Conservation (phyloP, 92 coral and sea anemone genomes). For the Siderastrea radians region DNA sequence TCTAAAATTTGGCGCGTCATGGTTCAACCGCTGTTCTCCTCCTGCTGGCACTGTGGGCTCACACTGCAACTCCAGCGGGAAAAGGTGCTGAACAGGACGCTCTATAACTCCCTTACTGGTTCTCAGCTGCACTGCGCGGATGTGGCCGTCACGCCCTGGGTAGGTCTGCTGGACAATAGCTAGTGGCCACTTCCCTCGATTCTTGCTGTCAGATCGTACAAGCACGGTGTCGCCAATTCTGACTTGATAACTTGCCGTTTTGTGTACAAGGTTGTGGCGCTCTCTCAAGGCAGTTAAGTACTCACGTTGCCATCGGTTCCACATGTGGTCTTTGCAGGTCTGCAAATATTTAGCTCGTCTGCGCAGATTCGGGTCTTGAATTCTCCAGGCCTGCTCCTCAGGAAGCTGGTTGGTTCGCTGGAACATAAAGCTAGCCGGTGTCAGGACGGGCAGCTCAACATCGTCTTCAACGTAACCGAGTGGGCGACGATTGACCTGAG, state of each 20-base stretch:
- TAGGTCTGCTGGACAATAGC: slow-evolving; percentile 37
- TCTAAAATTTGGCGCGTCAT: slow-evolving; percentile 35
- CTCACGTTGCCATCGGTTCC: slow-evolving; percentile 56
- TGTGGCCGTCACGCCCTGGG: slow-evolving; percentile 53
- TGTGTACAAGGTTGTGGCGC: slow-evolving; percentile 54
- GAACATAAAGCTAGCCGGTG: slow-evolving; percentile 55
- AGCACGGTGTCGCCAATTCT: slow-evolving; percentile 54
- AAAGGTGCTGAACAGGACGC: slow-evolving; percentile 53
- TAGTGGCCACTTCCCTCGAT: slow-evolving; percentile 63
- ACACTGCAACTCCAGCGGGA: slow-evolving; percentile 52
- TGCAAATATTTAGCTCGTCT: slow-evolving; percentile 47
- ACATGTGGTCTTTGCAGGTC: slow-evolving; percentile 59
- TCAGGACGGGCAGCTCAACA: slow-evolving; percentile 51
- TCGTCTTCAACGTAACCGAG: slow-evolving; percentile 69
- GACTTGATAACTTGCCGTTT: slow-evolving; percentile 30
- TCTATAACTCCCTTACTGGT: slow-evolving; percentile 49
- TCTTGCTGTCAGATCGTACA: slow-evolving; percentile 39
- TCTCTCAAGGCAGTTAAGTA: slow-evolving; percentile 52
- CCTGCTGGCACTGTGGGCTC: slow-evolving; percentile 12
- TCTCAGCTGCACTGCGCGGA: slow-evolving; percentile 46
- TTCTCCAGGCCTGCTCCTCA: slow-evolving; percentile 42
- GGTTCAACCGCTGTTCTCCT: slow-evolving; percentile 35
- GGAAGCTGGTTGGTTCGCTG: slow-evolving; percentile 52
- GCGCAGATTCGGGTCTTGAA: slow-evolving; percentile 31
- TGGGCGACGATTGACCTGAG: slow-evolving; percentile 62